Conservation (phyloP, 64 coral and sea anemone genomes). For the Actinia equina region DNA sequence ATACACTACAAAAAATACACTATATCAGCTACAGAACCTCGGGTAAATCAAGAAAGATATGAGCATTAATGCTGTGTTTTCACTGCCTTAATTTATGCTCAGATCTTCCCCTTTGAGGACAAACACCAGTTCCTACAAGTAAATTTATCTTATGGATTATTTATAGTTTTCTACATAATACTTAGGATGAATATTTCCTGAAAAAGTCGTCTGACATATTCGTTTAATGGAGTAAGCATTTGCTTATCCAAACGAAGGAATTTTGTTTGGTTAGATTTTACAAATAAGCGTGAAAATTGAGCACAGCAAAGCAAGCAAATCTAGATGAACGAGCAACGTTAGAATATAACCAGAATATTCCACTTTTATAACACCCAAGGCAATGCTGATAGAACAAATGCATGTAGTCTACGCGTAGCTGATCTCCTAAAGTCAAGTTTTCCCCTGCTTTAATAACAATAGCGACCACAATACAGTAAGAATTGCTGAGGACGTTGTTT, state of each 20-base stretch:
- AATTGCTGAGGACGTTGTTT: neutral
- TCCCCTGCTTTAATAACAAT: constrained; percentile 1
- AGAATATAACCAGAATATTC: neutral
- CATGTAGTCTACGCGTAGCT: neutral
- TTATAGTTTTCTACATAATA: neutral
- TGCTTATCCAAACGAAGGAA: neutral
- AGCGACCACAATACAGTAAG: constrained; percentile 8
- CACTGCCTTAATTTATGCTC: neutral
- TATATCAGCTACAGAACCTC: too few relatives aligned
- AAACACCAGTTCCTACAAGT: too few relatives aligned
- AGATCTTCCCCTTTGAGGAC: neutral
- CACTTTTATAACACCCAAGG: neutral
- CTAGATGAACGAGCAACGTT: neutral
- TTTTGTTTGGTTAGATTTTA: neutral
- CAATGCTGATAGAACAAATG: neutral
- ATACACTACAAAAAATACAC: too few relatives aligned
- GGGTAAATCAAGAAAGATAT: too few relatives aligned
- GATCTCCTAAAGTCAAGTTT: neutral
- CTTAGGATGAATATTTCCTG: neutral
- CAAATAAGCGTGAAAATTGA: constrained; percentile 1
- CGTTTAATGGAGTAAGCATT: constrained; percentile 1
- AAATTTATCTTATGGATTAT: neutral
- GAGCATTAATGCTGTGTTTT: neutral
- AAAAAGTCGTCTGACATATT: neutral
- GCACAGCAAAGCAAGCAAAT: neutral